Base-by-base conservation (phyloP, 2,888 invertebrate genomes). In the Lepeophtheirus nordmannii region DNA sequence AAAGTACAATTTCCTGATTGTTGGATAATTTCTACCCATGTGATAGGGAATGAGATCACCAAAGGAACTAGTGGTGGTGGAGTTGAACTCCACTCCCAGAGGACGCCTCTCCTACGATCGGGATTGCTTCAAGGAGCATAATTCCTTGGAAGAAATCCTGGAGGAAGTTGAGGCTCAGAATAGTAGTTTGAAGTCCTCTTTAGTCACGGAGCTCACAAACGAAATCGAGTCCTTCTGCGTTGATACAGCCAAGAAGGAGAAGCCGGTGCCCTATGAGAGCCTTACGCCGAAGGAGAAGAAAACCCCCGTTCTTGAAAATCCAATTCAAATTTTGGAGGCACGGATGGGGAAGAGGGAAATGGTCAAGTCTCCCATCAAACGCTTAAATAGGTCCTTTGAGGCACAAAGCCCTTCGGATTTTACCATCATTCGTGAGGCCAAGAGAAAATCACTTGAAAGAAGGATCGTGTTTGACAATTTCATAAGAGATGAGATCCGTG, bases 81-180 rank as follows among this genome's bases (percentile, higher is more conserved):
- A 58, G 56, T 53, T 65, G 58, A 22, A 11, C 11, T 17, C 20
- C n/a, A 65, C 65, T 22, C 58, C 65, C 39, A 37, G 58, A 37
- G 65, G 65, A 11, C 57, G 30, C 7, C 38, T 65, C 1, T 17
- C 22, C 17, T 65, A 65, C 22, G 65, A 60, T 23, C 60, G 60
- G 7, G 60, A 38, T 23, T 17, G 53, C 8, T 46, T 46, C 53
- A 14, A 14, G 53, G 53, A 46, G 2, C 53, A 46, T 14, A 46
- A 8, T 8, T 46, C 53, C 53, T 17, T 46, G 8, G 53, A 46
- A 46, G 53, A 46, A 17, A 46, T 46, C 53, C 53, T 46, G 53
- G 53, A 46, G 53, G 53, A 46, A 46, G 53, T 46, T 14, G 53
- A 46, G 53, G 53, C 53, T n/a, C 53, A 46, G 53, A 14, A 46